Evolutionary conservation across 30 jellyfish, hydroid and myxozoan genomes (phyloP).

Genomic region (Pseudorhiza aurosa): DNA sequence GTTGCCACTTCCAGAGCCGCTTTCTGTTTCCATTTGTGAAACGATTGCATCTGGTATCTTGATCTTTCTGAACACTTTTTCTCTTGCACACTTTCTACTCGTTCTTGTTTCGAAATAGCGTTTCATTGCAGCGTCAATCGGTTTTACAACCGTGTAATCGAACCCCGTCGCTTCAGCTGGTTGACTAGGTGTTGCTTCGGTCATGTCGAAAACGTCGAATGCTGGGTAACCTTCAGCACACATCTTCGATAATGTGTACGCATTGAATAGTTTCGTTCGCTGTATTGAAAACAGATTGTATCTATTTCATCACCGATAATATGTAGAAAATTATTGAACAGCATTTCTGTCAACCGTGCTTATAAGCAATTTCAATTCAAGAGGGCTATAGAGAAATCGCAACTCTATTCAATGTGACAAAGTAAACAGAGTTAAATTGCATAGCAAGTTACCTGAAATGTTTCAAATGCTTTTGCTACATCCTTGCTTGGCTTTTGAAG

Average conservation of each 20-base stretch:
- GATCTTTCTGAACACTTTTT: conserved; percentile 52
- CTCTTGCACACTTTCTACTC: conserved; percentile 60
- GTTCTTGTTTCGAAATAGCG: conserved; percentile 67
- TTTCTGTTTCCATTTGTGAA: conserved; percentile 21
- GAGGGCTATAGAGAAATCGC: no score
- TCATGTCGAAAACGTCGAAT: conserved; percentile 85
- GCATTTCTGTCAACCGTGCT: no score
- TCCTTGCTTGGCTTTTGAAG: conserved; percentile 70
- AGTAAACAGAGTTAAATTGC: not conserved
- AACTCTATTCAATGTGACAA: no score
- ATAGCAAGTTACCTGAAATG: conserved; percentile 71
- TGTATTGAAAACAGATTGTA: conserved; percentile 32
- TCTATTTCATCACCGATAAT: no score
- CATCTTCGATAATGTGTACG: conserved; percentile 86
- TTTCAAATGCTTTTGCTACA: conserved; percentile 68
- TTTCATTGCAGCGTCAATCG: conserved; percentile 46
- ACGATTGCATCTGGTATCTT: conserved; percentile 11
- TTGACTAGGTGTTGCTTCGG: conserved; percentile 86
- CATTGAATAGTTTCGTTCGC: conserved; percentile 92
- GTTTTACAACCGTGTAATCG: conserved; percentile 61
- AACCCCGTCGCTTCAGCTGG: conserved; percentile 60
- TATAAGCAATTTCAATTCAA: no score
- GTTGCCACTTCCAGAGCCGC: conserved; percentile 75
- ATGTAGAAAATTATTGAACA: no score
- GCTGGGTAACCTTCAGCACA: conserved; percentile 95